These are phyloP conservation scores for Rostratula benghalensis DNA, from an alignment of 2,113 vertebrate genomes.

Conservation along the genomic window DNA sequence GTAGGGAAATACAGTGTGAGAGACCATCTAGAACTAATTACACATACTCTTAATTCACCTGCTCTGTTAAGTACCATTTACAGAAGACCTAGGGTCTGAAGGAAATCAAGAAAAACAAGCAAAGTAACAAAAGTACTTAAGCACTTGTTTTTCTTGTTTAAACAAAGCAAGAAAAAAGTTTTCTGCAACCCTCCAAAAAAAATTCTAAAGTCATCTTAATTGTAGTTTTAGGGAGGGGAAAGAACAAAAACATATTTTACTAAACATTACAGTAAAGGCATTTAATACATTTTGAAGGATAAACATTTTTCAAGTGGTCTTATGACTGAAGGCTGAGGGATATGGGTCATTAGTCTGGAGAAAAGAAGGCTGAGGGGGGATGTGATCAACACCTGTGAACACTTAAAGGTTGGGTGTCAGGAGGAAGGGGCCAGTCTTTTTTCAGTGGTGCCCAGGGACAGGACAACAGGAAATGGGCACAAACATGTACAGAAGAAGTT, in stretches of 20 bases:
- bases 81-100: background rate
- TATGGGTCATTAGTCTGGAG: too few relatives aligned
- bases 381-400: too few relatives aligned
- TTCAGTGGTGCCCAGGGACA: too few relatives aligned
- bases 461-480: too few relatives aligned
- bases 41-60: background rate
- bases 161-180: background rate
- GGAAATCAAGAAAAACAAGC: background rate
- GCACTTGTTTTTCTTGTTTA: background rate
- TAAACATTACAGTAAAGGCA: constrained; percentile 10
- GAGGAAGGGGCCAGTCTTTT: too few relatives aligned
- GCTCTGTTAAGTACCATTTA: background rate
- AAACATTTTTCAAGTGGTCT: constrained; percentile 1
- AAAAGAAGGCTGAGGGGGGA: too few relatives aligned
- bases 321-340: background rate
- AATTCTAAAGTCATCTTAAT: background rate
- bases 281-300: constrained; percentile 22
- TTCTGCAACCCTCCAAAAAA: background rate
- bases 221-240: background rate
- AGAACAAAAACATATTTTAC: constrained; percentile 3
- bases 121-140: background rate
- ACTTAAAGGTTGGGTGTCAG: too few relatives aligned
- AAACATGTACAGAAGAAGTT: too few relatives aligned
- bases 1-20: background rate
- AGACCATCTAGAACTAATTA: background rate